These are phyloP conservation scores for Tipula vernalis DNA, from an alignment of 2,888 invertebrate genomes.

Conservation along the genomic window DNA sequence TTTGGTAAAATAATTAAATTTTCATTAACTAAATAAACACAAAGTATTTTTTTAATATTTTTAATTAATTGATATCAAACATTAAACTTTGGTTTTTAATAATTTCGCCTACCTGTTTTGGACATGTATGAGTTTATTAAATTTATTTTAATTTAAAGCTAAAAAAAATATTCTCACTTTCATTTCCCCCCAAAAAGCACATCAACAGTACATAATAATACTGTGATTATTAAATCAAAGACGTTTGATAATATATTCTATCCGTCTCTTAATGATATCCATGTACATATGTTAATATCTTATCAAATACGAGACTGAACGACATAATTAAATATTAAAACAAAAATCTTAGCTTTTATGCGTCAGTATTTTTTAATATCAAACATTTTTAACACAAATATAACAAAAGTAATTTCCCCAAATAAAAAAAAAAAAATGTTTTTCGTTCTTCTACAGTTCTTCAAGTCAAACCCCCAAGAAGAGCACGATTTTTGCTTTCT, in stretches of 20 bases:
- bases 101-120: neutral
- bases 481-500: neutral
- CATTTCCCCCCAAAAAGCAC: neutral
- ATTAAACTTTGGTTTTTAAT: neutral
- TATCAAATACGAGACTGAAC: neutral
- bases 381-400: neutral
- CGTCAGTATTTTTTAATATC: neutral
- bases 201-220: neutral
- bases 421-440: neutral
- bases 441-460: neutral
- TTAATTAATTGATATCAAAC: neutral
- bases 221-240: neutral
- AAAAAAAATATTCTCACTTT: neutral
- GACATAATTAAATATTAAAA: neutral
- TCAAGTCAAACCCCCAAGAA: neutral
- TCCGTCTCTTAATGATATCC: neutral
- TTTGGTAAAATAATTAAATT: neutral
- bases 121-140: neutral
- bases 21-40: neutral
- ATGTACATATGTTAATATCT: neutral
- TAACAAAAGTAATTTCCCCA: neutral
- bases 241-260: neutral
- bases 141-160: neutral
- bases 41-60: neutral
- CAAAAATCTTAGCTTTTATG: neutral